These are phyloP conservation scores for Mastomys coucha DNA, from an alignment of 2,113 vertebrate species.

Conservation along the genomic window DNA sequence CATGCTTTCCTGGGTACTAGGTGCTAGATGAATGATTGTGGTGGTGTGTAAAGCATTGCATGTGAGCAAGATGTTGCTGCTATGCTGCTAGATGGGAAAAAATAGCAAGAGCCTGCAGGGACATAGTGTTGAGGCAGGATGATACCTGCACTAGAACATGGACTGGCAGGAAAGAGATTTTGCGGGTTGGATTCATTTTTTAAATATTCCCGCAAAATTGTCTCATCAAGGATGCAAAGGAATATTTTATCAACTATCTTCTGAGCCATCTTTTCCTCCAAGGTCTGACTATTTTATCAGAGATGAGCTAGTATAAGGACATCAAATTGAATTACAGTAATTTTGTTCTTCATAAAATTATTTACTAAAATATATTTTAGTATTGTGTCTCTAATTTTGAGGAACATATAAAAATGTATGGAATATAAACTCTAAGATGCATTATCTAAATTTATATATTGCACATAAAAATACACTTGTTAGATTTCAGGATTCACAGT, in stretches of 20 bases:
- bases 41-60: too few species aligned
- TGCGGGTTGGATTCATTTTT: too few species aligned
- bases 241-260: background rate
- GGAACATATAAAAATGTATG: background rate
- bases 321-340: background rate
- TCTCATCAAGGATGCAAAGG: background rate
- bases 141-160: too few species aligned
- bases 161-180: too few species aligned
- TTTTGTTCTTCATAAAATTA: background rate
- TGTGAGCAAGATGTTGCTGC: too few species aligned
- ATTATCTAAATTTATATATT: background rate
- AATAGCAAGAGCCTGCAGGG: too few species aligned
- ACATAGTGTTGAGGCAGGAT: too few species aligned
- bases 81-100: too few species aligned
- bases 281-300: background rate
- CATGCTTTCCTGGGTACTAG: too few species aligned
- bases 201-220: too few species aligned
- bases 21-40: too few species aligned
- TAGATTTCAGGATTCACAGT: background rate
- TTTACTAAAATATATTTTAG: slow-evolving; percentile 37
- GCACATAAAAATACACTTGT: background rate
- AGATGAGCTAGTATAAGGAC: background rate
- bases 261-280: background rate
- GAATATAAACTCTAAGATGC: background rate
- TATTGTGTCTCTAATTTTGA: background rate